Base-by-base conservation (phyloP, 2,113 vertebrate genomes). In the Crotophaga sulcirostris region DNA sequence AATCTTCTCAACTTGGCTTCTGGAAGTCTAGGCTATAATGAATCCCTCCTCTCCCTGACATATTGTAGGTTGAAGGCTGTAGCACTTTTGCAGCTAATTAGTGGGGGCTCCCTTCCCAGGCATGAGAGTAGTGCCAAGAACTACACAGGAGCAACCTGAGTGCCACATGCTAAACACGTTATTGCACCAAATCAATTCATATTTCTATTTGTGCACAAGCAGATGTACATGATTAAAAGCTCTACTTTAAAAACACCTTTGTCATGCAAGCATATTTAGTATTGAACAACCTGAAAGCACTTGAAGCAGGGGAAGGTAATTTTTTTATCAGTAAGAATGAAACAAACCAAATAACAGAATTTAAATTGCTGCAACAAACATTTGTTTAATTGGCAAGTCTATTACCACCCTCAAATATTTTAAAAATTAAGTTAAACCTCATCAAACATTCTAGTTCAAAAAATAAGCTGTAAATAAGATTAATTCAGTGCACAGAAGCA, bases 11-110 rank as follows among this genome's bases (percentile, higher is more conserved):
- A 92, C 83, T 93, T 84, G 93, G 93, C 89, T 96, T 94, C 89
- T 96, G 80, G 59, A 74, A 95, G 63, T 84, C 77, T 84, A 31
- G 6, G 3, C 87, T 81, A 84, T 45, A 94, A 92, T 96, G 78
- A 97, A 96, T 93, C 67, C 88, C 76, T 94, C 88, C 87, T 72
- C 60, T 92, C 81, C 75, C 55, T 95, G 93, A 92, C 89, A 90
- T 88, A 97, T 94, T 89, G 95, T 96, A 97, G 90, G 67, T 60
- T 91, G 92, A 93, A 96, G 92, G 86, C 95, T 92, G 79, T 78
- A 89, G 94, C 40, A 69, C 66, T 96, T 87, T 87, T 95, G 93
- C 91, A 97, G 69, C 84, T 97, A 95, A 97, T 95, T 96, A 96
- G 44, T 62, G 49, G 94, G 76, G 89, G 93, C 86, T 95, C 88